Base-by-base conservation (phyloP, 2,797 vertebrate genomes). In the Epinephelus coioides region DNA sequence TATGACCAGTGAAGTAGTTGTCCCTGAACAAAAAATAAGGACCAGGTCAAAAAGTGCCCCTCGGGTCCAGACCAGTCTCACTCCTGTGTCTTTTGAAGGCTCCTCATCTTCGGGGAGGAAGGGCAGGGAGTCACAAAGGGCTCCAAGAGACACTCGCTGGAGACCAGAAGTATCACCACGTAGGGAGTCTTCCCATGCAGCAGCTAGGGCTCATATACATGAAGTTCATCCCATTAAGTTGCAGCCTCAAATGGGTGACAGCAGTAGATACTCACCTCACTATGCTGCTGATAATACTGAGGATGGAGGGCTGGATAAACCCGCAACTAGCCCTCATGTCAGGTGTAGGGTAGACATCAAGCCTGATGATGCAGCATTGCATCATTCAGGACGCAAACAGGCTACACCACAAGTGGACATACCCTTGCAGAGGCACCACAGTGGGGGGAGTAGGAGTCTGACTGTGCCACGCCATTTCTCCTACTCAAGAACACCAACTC, bases 301-400 rank as follows among this genome's bases (percentile, higher is more conserved):
- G 34, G 95, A 96, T 53, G 86, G 86, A 66, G 81, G 73, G 0
- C 71, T 90, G 19, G 67, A 91, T 67, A 97, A 96, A 86, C 90
- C 94, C 53, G 95, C 96, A 0, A 94, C 96, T 3, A 97, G 96
- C 46, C 97, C 97, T 64, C 98, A 99, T 1, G 98, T 99, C 70
- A 96, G 96, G 76, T 98, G 97, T 87, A 96, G 98, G 7, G 92
- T 99, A 75, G 98, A 99, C 90, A 98, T 99, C 82, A 99, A 98
- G 86, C 98, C 98, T 0, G 97, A 98, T 2, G 96, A 97, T 46
- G 94, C 94, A 0, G 95, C 95, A 61, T 85, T 96, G 74, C 95
- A 96, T 81, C 96, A 97, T 23, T 87, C 96, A 0, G 92, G 95
- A 2, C 92, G 91, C 67, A 96, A 95, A 86, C 84, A 95, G n/a